phyloP scores from a whole-genome alignment of 2,113 vertebrate species.

The Lichenostomus cassidix region DNA sequence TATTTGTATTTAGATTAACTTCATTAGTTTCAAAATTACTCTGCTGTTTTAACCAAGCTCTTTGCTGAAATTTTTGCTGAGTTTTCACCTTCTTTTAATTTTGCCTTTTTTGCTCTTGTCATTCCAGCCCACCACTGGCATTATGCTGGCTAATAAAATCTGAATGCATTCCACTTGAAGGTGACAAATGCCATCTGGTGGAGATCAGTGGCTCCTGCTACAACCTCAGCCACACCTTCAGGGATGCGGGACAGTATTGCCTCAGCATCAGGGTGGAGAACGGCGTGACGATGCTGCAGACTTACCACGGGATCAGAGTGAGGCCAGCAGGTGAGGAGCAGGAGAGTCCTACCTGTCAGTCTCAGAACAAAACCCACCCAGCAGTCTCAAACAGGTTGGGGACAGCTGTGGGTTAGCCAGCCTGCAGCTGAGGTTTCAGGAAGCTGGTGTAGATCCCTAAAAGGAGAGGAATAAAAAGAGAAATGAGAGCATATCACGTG shows the following conservation, averaged over 20 bases:
- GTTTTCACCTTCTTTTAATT: neutral
- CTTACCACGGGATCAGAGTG: conserved; percentile 79
- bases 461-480: neutral
- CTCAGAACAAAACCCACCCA: too few species aligned
- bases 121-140: conserved; percentile 79
- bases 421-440: neutral
- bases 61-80: neutral
- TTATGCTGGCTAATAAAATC: conserved; percentile 86
- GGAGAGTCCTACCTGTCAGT: neutral
- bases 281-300: conserved; percentile 78
- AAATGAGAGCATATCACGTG: neutral
- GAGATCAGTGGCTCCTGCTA: conserved; percentile 74
- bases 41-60: neutral
- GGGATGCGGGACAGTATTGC: conserved; percentile 78
- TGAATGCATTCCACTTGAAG: conserved; percentile 71
- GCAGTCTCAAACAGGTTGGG: neutral
- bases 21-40: neutral
- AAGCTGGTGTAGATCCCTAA: neutral
- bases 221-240: conserved; percentile 82
- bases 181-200: conserved; percentile 77
- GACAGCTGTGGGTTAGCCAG: neutral
- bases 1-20: neutral
- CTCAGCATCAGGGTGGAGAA: conserved; percentile 82
- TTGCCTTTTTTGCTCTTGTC: neutral
- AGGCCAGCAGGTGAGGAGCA: conserved; percentile 74